phyloP scores from a whole-genome alignment of 2,888 invertebrate genomes.

The Rhodophaea formosa region DNA sequence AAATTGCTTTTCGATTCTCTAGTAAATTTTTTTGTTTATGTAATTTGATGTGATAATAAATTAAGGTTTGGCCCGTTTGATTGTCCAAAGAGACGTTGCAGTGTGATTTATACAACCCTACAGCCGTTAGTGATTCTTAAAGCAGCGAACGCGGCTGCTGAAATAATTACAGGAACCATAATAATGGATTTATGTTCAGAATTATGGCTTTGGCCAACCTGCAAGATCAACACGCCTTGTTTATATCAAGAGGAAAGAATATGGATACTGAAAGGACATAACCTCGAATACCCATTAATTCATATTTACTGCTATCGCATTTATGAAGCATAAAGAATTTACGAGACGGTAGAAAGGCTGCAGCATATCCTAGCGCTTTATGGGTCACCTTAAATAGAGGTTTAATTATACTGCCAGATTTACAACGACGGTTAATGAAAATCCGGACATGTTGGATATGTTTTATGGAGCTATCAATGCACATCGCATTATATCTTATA shows the following conservation, averaged over 20 bases:
- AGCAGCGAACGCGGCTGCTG: constrained; percentile 21
- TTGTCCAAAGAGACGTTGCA: not conserved
- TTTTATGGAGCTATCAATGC: not conserved
- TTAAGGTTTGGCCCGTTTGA: not conserved
- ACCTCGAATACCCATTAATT: constrained; percentile 70
- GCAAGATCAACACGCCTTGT: constrained; percentile 50
- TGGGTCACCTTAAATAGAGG: constrained; percentile 65
- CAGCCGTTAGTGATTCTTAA: constrained; percentile 3
- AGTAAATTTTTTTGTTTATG: too few species aligned
- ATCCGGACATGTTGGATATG: constrained; percentile 28
- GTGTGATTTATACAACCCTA: not conserved
- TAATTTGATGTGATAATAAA: not conserved
- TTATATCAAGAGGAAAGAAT: constrained; percentile 50
- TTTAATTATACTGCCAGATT: constrained; percentile 63
- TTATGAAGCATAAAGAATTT: constrained; percentile 78
- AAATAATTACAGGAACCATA: constrained; percentile 41
- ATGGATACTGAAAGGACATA: constrained; percentile 52
- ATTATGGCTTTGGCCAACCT: constrained; percentile 43
- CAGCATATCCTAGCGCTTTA: constrained; percentile 66
- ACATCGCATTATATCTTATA: too few species aligned
- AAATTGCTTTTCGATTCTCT: too few species aligned
- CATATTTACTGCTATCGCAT: constrained; percentile 71
- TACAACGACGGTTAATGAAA: constrained; percentile 52
- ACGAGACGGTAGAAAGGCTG: constrained; percentile 67
- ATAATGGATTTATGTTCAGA: constrained; percentile 42